These are phyloP conservation scores for Piezodorus guildinii DNA, from an alignment of 1,140 invertebrate species.

Conservation along the genomic window DNA sequence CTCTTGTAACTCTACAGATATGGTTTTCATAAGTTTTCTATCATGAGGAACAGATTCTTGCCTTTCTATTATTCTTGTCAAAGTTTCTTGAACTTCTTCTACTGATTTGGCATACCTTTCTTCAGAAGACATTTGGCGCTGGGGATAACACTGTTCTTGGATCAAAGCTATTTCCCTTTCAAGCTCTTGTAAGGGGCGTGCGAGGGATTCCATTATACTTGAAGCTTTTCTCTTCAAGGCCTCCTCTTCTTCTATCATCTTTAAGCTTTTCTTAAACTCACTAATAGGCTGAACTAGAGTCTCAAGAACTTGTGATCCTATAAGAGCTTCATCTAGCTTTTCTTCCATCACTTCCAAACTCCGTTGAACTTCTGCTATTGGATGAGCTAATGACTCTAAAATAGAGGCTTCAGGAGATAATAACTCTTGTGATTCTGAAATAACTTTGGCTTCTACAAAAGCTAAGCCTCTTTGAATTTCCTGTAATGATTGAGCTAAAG, in stretches of 20 bases:
- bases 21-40: slow-evolving; percentile 19
- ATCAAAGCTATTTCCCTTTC: slow-evolving; percentile 49
- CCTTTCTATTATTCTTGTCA: slow-evolving; percentile 20
- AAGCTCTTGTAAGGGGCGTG: slow-evolving; percentile 40
- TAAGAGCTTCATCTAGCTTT: slow-evolving; percentile 29
- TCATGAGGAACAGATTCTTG: slow-evolving; percentile 14
- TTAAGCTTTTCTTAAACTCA: slow-evolving; percentile 28
- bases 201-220: slow-evolving; percentile 28
- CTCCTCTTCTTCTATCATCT: slow-evolving; percentile 25
- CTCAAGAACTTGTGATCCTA: slow-evolving; percentile 36
- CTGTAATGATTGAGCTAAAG: slow-evolving; percentile 29
- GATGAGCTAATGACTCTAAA: slow-evolving; percentile 39
- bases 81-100: slow-evolving; percentile 19
- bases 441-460: slow-evolving; percentile 28
- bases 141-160: slow-evolving; percentile 32
- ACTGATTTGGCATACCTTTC: slow-evolving; percentile 18
- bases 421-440: slow-evolving; percentile 24
- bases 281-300: slow-evolving; percentile 40
- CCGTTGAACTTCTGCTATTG: slow-evolving; percentile 48
- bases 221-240: slow-evolving; percentile 23
- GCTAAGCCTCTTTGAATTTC: slow-evolving; percentile 30
- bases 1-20: slow-evolving; percentile 20
- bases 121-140: background rate
- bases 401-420: slow-evolving; percentile 27
- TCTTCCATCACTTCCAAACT: slow-evolving; percentile 40